A percentile compares a stretch with the other conserved stretches of the same genome.
Evolutionary conservation across 2,113 vertebrate species (phyloP).

Genomic region (Pungitius pungitius): DNA sequence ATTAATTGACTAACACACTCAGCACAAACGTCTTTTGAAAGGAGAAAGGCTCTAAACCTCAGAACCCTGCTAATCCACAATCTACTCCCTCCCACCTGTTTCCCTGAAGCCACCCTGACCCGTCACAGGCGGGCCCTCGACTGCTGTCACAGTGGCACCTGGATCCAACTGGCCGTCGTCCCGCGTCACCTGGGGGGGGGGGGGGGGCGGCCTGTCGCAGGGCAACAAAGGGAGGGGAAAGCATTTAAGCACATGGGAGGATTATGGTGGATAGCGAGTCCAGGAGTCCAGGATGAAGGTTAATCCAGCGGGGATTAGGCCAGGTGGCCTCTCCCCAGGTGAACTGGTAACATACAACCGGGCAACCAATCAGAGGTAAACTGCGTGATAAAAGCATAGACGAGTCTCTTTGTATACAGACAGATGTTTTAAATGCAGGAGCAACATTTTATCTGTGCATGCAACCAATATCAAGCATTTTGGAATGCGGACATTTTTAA

Average conservation of each 20-base stretch:
- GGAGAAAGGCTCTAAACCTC: background rate
- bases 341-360: background rate
- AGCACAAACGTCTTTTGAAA: background rate
- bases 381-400: background rate
- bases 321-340: slow-evolving; percentile 16
- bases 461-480: background rate
- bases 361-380: slow-evolving; percentile 7
- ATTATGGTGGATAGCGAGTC: slow-evolving; percentile 46
- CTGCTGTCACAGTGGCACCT: slow-evolving; percentile 45
- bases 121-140: slow-evolving; percentile 38
- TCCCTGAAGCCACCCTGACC: background rate
- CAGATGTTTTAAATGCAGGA: background rate
- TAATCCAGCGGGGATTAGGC: slow-evolving; percentile 57
- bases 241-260: slow-evolving; percentile 8
- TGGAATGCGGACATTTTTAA: no score
- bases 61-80: slow-evolving; percentile 10
- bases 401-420: background rate
- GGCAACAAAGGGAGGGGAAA: slow-evolving; percentile 42
- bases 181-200: slow-evolving; percentile 60
- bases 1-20: background rate
- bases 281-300: slow-evolving; percentile 20
- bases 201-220: slow-evolving; percentile 76
- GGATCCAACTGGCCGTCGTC: slow-evolving; percentile 45
- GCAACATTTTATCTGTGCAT: no score
- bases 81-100: background rate